Conservation (phyloP, 1,140 invertebrate genomes). For the Pseudobourletiella spinata region DNA sequence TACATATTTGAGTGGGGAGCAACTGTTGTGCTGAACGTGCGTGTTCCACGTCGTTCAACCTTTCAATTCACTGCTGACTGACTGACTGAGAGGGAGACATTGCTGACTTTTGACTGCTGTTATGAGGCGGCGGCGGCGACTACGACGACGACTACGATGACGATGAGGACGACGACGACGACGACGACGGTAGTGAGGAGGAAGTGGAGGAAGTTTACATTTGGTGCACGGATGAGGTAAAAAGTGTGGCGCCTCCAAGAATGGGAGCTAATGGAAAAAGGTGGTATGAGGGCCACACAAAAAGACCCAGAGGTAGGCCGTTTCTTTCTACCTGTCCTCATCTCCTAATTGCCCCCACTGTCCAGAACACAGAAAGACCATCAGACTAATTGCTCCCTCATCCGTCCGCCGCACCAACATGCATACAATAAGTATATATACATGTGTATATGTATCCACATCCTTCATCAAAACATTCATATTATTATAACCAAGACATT, state of each 20-base stretch:
- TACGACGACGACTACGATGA: too few relatives aligned
- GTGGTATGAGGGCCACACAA: slow-evolving; percentile 32
- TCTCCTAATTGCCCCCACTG: slow-evolving; percentile 33
- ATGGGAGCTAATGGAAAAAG: slow-evolving; percentile 33
- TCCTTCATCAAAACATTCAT: slow-evolving; percentile 1
- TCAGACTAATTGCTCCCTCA: slow-evolving; percentile 35
- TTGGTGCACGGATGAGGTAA: slow-evolving; percentile 10
- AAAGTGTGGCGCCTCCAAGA: slow-evolving; percentile 29
- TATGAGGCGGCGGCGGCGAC: too few relatives aligned
- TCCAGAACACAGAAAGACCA: slow-evolving; percentile 34
- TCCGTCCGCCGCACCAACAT: slow-evolving; percentile 7
- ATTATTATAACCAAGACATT: neutral
- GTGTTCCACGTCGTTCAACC: too few relatives aligned
- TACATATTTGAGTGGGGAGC: too few relatives aligned
- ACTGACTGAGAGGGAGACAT: too few relatives aligned
- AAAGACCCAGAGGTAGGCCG: slow-evolving; percentile 25
- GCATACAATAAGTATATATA: too few relatives aligned
- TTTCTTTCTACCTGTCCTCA: slow-evolving; percentile 30
- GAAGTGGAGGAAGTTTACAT: neutral
- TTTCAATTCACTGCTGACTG: too few relatives aligned
- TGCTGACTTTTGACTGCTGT: too few relatives aligned
- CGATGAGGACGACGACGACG: too few relatives aligned
- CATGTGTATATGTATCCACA: too few relatives aligned
- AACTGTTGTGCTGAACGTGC: too few relatives aligned
- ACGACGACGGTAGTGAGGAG: neutral